Base-by-base conservation (phyloP, 92 coral and sea anemone genomes). In the Nematostella vectensis region DNA sequence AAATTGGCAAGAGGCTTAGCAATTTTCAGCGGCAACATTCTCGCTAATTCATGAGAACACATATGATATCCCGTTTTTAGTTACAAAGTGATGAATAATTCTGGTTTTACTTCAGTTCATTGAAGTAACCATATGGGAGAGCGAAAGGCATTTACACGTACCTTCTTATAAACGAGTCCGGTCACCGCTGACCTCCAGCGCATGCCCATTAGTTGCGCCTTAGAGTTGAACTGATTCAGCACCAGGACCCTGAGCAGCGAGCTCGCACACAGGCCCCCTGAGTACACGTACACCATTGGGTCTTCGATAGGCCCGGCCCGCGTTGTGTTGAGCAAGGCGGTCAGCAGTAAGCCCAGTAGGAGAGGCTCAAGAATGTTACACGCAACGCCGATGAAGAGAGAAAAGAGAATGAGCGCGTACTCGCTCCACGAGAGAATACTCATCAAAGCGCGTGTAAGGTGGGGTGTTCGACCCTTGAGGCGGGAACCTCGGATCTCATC, bases 171-270 rank as follows among this genome's bases (percentile, higher is more conserved):
- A 48, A 80, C 63, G 40, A 85, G 52, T 13, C 94, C 94, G 31
- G 64, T 69, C 17, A 75, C 66, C 19, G 94, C 94, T 9, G 79
- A 71, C 58, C 83, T 80, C 94, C 94, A 85, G 61, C 94, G 83
- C 94, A 85, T 80, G 74, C 94, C 88, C 80, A 80, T 47, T 33
- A 75, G 65, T 29, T 80, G 72, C 54, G 83, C 94, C 60, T 80
- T 85, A 54, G 76, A 67, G 21, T 75, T 77, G 59, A 65, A 85
- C 61, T 85, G 94, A 47, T 85, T 77, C 48, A 80, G 59, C 21
- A 79, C 94, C 16, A 85, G 4, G 3, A 77, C 68, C 21, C 78
- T 76, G 47, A 85, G 55, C 62, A 85, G 56, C 38, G 83, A 65
- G 26, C 76, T 78, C 22, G 72, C 58, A 31, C 80, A 80, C 29